Percentiles rank a stretch among this genome's conserved stretches.
Evolutionary conservation across 2,113 vertebrate genomes (phyloP).

Genomic region (Corydoras sp.): DNA sequence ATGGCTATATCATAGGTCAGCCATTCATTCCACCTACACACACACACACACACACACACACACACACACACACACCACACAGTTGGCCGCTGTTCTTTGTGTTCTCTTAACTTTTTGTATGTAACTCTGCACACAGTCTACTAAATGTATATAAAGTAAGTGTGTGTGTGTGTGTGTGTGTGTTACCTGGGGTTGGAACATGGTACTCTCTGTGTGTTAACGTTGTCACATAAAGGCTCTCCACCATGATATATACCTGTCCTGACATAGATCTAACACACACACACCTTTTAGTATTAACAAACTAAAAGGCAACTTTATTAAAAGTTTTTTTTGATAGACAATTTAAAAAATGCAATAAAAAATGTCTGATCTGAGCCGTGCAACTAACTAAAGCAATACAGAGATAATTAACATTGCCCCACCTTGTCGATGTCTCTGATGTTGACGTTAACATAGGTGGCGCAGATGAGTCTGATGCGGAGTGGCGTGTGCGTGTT

Average conservation of each 20-base stretch:
- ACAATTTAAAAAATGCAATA: too few relatives aligned
- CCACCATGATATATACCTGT: constrained; percentile 64
- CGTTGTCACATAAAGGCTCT: constrained; percentile 61
- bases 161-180: constrained; percentile 10
- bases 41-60: not conserved
- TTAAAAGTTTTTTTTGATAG: too few relatives aligned
- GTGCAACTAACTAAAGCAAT: not conserved
- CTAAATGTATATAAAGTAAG: not conserved
- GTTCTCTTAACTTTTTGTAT: too few relatives aligned
- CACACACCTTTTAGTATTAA: not conserved
- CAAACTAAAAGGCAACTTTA: too few relatives aligned
- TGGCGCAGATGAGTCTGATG: constrained; percentile 69
- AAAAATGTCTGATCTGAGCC: too few relatives aligned
- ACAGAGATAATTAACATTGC: not conserved
- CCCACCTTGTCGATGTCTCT: constrained; percentile 72
- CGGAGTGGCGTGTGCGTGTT: constrained; percentile 66
- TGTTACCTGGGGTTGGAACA: constrained; percentile 62
- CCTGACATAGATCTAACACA: constrained; percentile 58
- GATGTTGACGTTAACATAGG: constrained; percentile 76
- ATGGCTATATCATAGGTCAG: constrained; percentile 55
- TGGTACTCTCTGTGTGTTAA: constrained; percentile 62
- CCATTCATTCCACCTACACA: constrained; percentile 57
- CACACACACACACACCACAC: not conserved
- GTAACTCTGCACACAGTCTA: not conserved
- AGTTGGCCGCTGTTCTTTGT: not conserved